Percentiles rank a stretch among this genome's conserved stretches.
Evolutionary conservation across 2,888 invertebrate species (phyloP).

Genomic region (Mesorhabditis spiculigera): DNA sequence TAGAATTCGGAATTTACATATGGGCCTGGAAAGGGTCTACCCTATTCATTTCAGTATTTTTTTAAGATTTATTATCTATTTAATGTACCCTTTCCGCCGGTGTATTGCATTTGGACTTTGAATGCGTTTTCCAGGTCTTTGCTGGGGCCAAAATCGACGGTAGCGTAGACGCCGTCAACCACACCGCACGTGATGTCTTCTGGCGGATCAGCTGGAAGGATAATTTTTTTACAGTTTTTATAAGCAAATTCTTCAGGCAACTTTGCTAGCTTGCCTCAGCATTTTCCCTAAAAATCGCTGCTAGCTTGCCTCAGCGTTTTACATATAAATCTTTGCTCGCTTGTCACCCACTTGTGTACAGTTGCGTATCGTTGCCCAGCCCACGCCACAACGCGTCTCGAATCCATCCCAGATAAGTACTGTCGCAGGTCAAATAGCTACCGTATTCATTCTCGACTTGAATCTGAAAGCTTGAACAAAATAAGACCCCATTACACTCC

Average conservation of each 20-base stretch:
- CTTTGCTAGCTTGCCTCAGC: no score
- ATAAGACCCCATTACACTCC: not conserved
- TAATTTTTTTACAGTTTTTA: not conserved
- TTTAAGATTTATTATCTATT: not conserved
- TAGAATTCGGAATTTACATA: constrained; percentile 79
- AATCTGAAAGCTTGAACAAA: not conserved
- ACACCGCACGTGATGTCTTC: constrained; percentile 11
- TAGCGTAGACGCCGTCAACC: constrained; percentile 16
- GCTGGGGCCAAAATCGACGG: constrained; percentile 16
- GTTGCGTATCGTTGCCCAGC: constrained; percentile 70
- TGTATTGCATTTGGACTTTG: not conserved
- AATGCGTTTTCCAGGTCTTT: constrained; percentile 4
- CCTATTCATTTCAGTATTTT: not conserved
- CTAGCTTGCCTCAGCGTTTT: no score
- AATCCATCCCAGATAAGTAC: constrained; percentile 70
- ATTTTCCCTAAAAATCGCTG: no score
- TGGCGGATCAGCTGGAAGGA: constrained; percentile 15
- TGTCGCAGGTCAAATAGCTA: constrained; percentile 72
- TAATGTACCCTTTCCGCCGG: not conserved
- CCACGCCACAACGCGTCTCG: constrained; percentile 67
- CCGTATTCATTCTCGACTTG: constrained; percentile 66
- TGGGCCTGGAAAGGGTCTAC: constrained; percentile 67
- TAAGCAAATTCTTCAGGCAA: no score
- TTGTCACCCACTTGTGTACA: constrained; percentile 66
- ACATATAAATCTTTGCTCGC: no score